A percentile compares a stretch with the other conserved stretches of the same genome.
These are phyloP conservation scores for Alloplasta piceator DNA, from an alignment of 2,888 invertebrate genomes.

Conservation along the genomic window DNA sequence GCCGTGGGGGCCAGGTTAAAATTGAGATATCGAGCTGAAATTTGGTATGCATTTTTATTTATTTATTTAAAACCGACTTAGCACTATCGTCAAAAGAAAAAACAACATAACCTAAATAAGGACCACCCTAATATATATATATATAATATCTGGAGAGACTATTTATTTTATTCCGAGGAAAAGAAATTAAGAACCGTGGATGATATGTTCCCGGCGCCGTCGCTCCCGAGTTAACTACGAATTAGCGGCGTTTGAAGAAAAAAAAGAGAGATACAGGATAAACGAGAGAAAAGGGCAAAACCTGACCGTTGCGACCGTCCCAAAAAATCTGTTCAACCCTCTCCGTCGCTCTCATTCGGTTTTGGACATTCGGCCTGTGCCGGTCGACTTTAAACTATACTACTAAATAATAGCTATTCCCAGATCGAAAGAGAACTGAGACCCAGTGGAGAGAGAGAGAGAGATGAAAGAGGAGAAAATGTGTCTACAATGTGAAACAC, in stretches of 20 bases:
- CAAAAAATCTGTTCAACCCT: conserved; percentile 51
- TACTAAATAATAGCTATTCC: conserved; percentile 81
- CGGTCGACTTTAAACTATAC: conserved; percentile 79
- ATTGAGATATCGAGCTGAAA: too few relatives aligned
- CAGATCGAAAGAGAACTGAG: conserved; percentile 45
- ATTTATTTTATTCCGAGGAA: conserved; percentile 40
- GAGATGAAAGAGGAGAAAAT: conserved; percentile 62
- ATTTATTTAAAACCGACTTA: too few relatives aligned
- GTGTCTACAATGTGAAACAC: conserved; percentile 80
- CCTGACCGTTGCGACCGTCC: conserved; percentile 43
- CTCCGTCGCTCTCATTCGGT: conserved; percentile 40
- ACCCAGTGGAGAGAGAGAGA: conserved; percentile 35
- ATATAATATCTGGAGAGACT: not conserved
- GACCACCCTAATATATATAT: too few relatives aligned
- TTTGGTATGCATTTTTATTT: not conserved
- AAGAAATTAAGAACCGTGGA: conserved; percentile 42
- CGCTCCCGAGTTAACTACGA: conserved; percentile 76
- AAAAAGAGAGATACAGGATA: conserved; percentile 60
- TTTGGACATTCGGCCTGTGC: conserved; percentile 55
- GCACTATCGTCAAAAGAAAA: too few relatives aligned
- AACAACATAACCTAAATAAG: too few relatives aligned
- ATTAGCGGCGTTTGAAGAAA: conserved; percentile 79
- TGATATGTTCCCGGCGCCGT: conserved; percentile 38
- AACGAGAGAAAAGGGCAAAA: conserved; percentile 42
- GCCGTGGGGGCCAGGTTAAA: too few relatives aligned